Evolutionary conservation across 2,797 vertebrate species (phyloP).

Genomic region (Amniataba percoides): DNA sequence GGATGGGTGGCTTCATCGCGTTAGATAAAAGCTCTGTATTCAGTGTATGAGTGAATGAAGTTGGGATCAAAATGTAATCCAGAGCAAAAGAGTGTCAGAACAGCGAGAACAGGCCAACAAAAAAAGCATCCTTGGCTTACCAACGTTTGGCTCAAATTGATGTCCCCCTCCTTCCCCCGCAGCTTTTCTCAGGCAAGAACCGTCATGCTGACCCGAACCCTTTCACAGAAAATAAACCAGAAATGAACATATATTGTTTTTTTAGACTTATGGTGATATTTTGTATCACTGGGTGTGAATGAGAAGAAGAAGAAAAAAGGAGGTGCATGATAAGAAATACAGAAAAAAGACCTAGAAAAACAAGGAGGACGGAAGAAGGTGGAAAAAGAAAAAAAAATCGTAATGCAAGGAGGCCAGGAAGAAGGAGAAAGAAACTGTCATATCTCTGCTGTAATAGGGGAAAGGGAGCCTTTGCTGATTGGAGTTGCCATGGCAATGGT

Average conservation of each 20-base stretch:
- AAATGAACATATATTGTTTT: constrained; percentile 37
- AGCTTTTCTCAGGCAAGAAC: not conserved
- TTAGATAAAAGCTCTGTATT: not conserved
- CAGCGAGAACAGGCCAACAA: not conserved
- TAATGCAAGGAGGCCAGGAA: constrained; percentile 58
- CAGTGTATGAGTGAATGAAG: constrained; percentile 4
- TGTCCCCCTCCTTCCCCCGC: not conserved
- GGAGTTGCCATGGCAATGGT: constrained; percentile 83
- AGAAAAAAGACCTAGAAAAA: constrained; percentile 1
- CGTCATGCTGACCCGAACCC: not conserved
- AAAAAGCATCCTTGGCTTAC: not conserved
- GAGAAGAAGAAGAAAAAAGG: not conserved
- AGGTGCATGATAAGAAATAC: constrained; percentile 26
- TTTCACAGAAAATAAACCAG: not conserved
- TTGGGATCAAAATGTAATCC: not conserved
- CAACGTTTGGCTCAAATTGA: not conserved
- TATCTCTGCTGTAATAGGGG: constrained; percentile 73
- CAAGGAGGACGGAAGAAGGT: not conserved
- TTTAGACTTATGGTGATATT: constrained; percentile 16
- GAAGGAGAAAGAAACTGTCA: constrained; percentile 75
- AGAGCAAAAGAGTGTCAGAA: not conserved
- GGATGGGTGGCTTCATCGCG: not conserved
- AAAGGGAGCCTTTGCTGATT: constrained; percentile 78
- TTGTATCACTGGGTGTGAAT: constrained; percentile 19
- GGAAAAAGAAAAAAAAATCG: constrained; percentile 36